Conservation (phyloP, 2,113 vertebrate genomes). For the Rynchops niger region DNA sequence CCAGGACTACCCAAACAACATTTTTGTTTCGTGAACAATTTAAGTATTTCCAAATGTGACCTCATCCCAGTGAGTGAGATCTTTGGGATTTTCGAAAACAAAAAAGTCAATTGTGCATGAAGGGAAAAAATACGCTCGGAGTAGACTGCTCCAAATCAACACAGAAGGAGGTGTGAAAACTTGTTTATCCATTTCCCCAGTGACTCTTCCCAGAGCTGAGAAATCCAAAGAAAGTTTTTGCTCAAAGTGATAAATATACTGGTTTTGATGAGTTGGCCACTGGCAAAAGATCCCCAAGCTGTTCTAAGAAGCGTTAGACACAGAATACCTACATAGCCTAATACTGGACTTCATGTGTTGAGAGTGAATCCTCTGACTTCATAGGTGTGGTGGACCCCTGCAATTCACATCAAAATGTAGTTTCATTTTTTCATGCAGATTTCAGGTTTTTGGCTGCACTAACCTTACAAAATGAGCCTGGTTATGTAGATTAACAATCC, state of each 20-base stretch:
- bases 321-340: fast-evolving
- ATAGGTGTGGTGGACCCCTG: background rate
- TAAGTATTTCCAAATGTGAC: background rate
- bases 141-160: background rate
- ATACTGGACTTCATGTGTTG: fast-evolving
- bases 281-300: background rate
- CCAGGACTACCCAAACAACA: background rate
- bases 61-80: background rate
- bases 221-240: background rate
- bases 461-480: background rate
- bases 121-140: background rate
- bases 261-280: background rate
- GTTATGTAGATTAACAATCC: background rate
- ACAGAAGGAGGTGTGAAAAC: background rate
- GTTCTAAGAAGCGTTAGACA: background rate
- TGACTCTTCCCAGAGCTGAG: background rate
- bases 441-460: background rate
- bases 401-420: background rate
- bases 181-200: background rate
- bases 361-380: background rate
- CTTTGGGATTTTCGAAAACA: background rate
- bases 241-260: background rate
- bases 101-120: background rate
- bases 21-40: background rate
- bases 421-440: background rate